These are phyloP conservation scores for Synanthedon formicaeformis DNA, from an alignment of 2,888 invertebrate species.

Conservation along the genomic window DNA sequence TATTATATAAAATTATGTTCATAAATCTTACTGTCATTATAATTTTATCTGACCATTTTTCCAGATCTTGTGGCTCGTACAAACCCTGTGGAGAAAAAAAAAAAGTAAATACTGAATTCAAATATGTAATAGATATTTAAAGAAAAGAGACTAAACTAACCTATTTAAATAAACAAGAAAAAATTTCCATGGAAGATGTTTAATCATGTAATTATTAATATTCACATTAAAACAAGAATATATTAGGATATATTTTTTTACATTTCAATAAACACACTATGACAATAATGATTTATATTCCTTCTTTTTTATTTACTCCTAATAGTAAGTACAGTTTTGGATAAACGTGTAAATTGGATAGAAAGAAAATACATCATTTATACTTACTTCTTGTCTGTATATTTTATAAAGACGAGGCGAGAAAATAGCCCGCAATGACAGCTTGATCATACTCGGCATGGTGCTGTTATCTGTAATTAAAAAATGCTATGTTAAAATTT, in stretches of 20 bases:
- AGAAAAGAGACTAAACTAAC: too few relatives aligned
- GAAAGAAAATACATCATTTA: not conserved
- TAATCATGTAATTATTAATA: too few relatives aligned
- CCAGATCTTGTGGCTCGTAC: conserved; percentile 76
- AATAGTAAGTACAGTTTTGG: not conserved
- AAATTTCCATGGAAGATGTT: too few relatives aligned
- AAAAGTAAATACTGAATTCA: not conserved
- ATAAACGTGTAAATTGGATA: not conserved
- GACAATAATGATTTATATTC: too few relatives aligned
- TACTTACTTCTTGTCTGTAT: not conserved
- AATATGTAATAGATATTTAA: not conserved
- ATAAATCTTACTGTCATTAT: conserved; percentile 72
- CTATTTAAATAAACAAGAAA: too few relatives aligned
- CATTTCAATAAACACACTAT: too few relatives aligned
- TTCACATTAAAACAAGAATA: too few relatives aligned
- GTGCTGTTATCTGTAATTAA: not conserved
- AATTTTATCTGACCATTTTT: conserved; percentile 80
- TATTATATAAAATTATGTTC: too few relatives aligned
- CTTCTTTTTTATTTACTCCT: too few relatives aligned
- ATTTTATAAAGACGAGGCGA: not conserved
- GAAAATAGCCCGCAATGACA: not conserved
- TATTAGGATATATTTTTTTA: too few relatives aligned
- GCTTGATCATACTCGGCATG: not conserved
- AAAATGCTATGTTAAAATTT: too few relatives aligned
- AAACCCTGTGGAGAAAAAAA: conserved; percentile 41